Base-by-base conservation (phyloP, 2,113 vertebrate genomes). In the Willisornis vidua region DNA sequence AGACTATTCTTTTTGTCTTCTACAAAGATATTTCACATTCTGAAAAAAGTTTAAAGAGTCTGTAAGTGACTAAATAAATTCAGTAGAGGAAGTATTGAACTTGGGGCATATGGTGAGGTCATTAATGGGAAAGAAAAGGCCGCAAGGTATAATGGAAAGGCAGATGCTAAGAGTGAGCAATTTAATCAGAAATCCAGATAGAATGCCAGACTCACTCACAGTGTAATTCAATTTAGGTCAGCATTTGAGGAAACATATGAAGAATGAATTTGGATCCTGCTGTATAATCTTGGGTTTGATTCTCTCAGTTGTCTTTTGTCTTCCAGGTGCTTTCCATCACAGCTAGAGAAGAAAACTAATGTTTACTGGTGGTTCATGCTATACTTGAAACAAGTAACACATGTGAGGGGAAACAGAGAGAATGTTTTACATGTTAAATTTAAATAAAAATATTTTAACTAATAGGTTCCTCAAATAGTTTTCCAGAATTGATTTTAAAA, bases 171-270 rank as follows among this genome's bases (percentile, higher is more conserved):
- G 61, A 83, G 87, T 61, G 75, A 95, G 75, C 81, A 90, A 91
- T 96, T 95, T 95, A 95, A 96, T 95, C 93, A 94, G 81, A 97
- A 93, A 96, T 93, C 75, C 92, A 86, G 87, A 90, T 88, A 93
- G 79, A 94, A 31, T 48, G 52, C 39, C 75, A 93, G 88, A 80
- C 72, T 89, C 49, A 54, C 37, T 45, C 82, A 54, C 24, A 16
- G n/a, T 83, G 48, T 95, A 94, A 95, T 96, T 96, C 78, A 77
- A 77, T 96, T 96, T 94, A 78, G 76, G 79, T 63, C 63, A 76
- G 17, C 68, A 85, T 92, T 84, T 87, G 77, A 94, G 79, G 85
- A 95, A 96, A 83, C 79, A 86, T 76, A 85, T 26, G 85, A 97
- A 90, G 90, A 96, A 93, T 83, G n/a, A 94, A 89, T 96, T 94